These are phyloP conservation scores for Excalfactoria chinensis DNA, from an alignment of 2,113 vertebrate genomes.

Conservation along the genomic window DNA sequence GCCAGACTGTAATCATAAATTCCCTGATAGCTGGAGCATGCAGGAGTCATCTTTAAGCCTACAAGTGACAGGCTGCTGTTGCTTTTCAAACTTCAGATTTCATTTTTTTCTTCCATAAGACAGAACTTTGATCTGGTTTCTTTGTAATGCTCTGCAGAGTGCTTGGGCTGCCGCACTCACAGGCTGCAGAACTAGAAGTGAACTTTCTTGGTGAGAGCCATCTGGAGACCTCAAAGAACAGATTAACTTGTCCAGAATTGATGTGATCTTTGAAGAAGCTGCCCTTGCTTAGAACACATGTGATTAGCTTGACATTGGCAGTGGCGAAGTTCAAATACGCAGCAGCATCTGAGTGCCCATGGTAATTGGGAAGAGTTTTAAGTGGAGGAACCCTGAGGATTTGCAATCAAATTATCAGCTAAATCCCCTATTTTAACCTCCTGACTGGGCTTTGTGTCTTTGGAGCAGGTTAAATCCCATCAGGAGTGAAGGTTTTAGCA, in stretches of 20 bases:
- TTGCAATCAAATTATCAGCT: constrained; percentile 38
- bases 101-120: constrained; percentile 19
- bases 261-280: constrained; percentile 69
- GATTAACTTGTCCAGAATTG: constrained; percentile 71
- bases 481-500: neutral
- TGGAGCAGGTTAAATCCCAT: neutral
- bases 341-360: neutral
- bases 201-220: constrained; percentile 71
- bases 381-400: constrained; percentile 13
- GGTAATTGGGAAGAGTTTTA: constrained; percentile 37
- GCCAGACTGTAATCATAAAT: constrained; percentile 68
- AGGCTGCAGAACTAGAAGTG: constrained; percentile 51
- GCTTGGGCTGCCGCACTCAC: neutral
- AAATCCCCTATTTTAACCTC: constrained; percentile 33
- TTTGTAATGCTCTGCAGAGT: constrained; percentile 65
- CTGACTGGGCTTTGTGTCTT: neutral
- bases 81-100: constrained; percentile 71
- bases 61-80: constrained; percentile 72
- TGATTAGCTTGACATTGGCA: constrained; percentile 56
- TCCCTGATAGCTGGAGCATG: constrained; percentile 66
- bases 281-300: constrained; percentile 59
- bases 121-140: constrained; percentile 68
- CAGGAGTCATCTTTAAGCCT: constrained; percentile 63
- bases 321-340: constrained; percentile 41
- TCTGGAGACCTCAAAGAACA: constrained; percentile 71